phyloP scores from a whole-genome alignment of 2,888 invertebrate genomes.

The Aspidiotus rigidus region DNA sequence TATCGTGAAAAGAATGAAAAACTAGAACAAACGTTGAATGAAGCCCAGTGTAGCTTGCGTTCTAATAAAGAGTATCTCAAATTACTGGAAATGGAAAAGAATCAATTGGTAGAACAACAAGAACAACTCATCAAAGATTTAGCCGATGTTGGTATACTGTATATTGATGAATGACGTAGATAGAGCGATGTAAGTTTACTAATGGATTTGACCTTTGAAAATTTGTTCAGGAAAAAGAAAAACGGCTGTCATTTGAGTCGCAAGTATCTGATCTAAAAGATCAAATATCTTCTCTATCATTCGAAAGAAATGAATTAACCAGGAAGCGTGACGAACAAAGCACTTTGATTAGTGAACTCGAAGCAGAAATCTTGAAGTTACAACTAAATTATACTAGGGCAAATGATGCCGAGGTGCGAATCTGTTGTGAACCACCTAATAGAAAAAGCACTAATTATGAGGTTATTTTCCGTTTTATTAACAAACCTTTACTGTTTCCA shows the following conservation, averaged over 20 bases:
- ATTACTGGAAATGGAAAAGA: constrained; percentile 15
- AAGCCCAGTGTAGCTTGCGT: constrained; percentile 10
- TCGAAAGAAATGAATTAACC: constrained; percentile 20
- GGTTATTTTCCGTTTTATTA: too few species aligned
- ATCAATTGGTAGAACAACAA: not conserved
- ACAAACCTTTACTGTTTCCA: not conserved
- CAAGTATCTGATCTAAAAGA: constrained; percentile 15
- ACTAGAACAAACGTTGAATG: constrained; percentile 19
- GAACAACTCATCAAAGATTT: not conserved
- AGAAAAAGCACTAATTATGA: too few species aligned
- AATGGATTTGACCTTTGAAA: not conserved
- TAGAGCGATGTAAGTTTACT: not conserved
- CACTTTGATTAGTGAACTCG: not conserved
- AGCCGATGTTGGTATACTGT: not conserved
- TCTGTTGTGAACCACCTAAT: too few species aligned
- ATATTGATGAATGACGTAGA: too few species aligned
- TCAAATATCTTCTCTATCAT: constrained; percentile 1
- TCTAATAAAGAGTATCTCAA: not conserved
- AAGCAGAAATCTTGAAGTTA: constrained; percentile 16
- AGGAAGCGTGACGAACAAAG: constrained; percentile 14
- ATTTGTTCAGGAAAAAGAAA: constrained; percentile 15
- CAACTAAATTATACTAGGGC: constrained; percentile 14
- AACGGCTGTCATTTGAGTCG: not conserved
- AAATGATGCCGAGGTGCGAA: constrained; percentile 7
- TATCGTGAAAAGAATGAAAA: constrained; percentile 21